These are phyloP conservation scores for Ctenoplectra terminalis DNA, from an alignment of 1,140 invertebrate genomes.

Conservation along the genomic window DNA sequence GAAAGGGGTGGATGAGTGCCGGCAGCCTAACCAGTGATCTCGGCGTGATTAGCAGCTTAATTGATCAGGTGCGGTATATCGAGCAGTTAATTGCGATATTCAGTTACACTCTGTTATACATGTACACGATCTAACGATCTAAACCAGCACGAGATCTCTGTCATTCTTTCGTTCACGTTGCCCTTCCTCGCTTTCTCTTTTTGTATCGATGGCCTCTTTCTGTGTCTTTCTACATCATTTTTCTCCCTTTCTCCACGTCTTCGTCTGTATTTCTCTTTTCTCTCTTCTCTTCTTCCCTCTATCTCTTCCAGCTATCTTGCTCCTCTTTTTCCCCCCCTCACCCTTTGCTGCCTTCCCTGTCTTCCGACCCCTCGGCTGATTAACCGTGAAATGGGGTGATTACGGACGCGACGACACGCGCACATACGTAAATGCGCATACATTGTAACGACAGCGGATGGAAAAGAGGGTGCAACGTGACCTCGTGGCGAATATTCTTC, in stretches of 20 bases:
- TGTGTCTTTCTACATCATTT: conserved; percentile 3
- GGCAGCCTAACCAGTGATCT: conserved; percentile 53
- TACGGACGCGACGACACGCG: conserved; percentile 42
- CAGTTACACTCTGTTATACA: background rate
- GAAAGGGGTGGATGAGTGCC: conserved; percentile 39
- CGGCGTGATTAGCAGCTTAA: conserved; percentile 63
- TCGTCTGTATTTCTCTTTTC: background rate
- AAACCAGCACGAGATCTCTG: background rate
- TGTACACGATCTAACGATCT: background rate
- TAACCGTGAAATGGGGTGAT: conserved; percentile 54
- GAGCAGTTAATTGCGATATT: conserved; percentile 25
- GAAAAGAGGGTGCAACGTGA: conserved; percentile 27
- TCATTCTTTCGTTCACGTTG: background rate
- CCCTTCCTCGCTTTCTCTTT: background rate
- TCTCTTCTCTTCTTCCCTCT: background rate
- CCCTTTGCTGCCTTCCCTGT: background rate
- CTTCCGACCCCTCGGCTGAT: conserved; percentile 49
- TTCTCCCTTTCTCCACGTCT: background rate
- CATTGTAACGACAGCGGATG: conserved; percentile 20
- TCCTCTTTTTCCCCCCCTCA: background rate
- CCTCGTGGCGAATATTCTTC: conserved; percentile 46
- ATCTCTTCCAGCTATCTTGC: background rate
- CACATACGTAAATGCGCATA: conserved; percentile 47
- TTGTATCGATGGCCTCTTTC: conserved; percentile 28
- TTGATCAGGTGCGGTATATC: conserved; percentile 67